Conservation (phyloP, 2,888 invertebrate genomes). For the Protophormia terraenovae region DNA sequence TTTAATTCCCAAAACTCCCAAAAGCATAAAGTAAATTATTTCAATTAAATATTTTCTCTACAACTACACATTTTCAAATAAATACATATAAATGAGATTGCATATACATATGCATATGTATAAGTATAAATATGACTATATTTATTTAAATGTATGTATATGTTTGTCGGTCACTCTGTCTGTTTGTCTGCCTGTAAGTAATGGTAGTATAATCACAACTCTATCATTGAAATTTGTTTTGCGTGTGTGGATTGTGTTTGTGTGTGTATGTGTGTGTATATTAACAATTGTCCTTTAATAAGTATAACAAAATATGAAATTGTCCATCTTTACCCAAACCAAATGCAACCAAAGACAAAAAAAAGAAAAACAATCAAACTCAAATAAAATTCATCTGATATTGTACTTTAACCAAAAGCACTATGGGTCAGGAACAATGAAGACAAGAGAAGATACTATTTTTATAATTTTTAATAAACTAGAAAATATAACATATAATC, state of each 20-base stretch:
- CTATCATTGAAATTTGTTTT: conserved; percentile 51
- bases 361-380: conserved; percentile 44
- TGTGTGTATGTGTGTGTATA: neutral
- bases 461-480: no score
- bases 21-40: conserved; percentile 76
- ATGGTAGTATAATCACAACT: conserved; percentile 47
- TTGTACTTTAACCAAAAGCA: neutral
- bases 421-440: neutral
- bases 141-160: neutral
- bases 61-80: conserved; percentile 34
- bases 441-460: neutral
- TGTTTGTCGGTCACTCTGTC: neutral
- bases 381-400: conserved; percentile 54
- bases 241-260: neutral
- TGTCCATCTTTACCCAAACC: conserved; percentile 47
- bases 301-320: conserved; percentile 64
- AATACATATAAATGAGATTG: neutral
- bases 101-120: neutral
- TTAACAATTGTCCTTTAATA: conserved; percentile 59
- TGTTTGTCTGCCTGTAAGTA: neutral
- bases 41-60: conserved; percentile 72
- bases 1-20: conserved; percentile 77
- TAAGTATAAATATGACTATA: neutral
- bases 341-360: neutral
- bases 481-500: no score